These are phyloP conservation scores for Coptotermes formosanus DNA, from an alignment of 1,140 invertebrate species.

Conservation along the genomic window DNA sequence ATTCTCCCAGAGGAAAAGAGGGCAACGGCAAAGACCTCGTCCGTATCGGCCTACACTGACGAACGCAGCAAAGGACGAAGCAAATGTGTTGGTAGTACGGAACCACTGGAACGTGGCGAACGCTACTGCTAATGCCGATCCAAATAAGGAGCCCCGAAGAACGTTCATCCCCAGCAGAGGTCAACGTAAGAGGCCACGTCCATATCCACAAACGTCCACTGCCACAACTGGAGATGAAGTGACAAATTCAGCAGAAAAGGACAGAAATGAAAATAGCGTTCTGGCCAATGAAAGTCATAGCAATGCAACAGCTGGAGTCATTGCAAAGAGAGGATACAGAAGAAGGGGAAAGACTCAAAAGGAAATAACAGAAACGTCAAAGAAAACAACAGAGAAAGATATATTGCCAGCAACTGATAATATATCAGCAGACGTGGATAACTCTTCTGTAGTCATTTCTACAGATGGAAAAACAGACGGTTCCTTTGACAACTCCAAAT, in stretches of 20 bases:
- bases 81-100: neutral
- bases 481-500: neutral
- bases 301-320: neutral
- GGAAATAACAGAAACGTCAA: neutral
- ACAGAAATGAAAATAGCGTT: neutral
- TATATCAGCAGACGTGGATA: neutral
- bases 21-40: conserved; percentile 11
- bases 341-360: neutral
- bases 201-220: neutral
- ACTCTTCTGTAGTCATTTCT: neutral
- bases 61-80: neutral
- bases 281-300: neutral
- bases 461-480: neutral
- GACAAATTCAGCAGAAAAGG: no score
- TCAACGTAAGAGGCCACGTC: neutral
- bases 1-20: neutral
- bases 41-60: neutral
- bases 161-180: neutral
- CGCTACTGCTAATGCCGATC: neutral
- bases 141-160: neutral
- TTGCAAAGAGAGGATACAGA: neutral
- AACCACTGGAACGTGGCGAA: neutral
- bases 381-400: neutral
- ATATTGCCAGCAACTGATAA: neutral
- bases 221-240: neutral